Base-by-base conservation (phyloP, 2,888 invertebrate species). In the Acholoe squamosa region DNA sequence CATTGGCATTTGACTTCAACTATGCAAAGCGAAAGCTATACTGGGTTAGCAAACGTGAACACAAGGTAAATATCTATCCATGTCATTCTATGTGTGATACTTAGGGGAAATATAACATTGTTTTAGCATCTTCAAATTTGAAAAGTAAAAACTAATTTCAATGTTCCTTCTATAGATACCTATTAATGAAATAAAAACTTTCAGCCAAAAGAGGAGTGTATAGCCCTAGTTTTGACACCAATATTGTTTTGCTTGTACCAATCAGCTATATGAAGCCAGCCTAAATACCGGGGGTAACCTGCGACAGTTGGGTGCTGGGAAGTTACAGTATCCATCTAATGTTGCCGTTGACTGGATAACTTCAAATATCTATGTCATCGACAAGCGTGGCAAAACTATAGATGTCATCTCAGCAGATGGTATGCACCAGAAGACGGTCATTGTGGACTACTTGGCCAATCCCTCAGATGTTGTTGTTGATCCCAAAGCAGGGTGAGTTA, bases 301-400 rank as follows among this genome's bases (percentile, higher is more conserved):
- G 51, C 90, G 91, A 10, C 84, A 54, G n/a, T 67, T 91, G 14
- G 89, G 93, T n/a, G 86, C 94, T 0, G 91, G 92, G 19, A 93
- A 94, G 34, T 84, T 95, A 22, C 92, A 92, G 7, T 89, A 93
- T 7, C 94, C 94, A 0, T 92, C 92, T 19, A 92, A 93, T 22
- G 52, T 99, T 89, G 99, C 99, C 14, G 98, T 99, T 25, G 99
- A 99, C 96, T 99, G 99, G 98, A 97, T 99, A 77, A 98, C 98
- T 0, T 98, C 98, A 95, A 99, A 99, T 95, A 97, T 99, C 14
- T 99, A 99, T 96, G 98, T 99, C 31, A 98, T 98, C 0, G 99
- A 99, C 96, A 97, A 98, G 31, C 97, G 98, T 33, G 98, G 98
- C 0, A 98, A 98, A 95, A 98, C 98, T 96, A 97, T 99, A 91